Conservation (phyloP, 2,888 invertebrate genomes). For the Rhorus exstirpatorius region DNA sequence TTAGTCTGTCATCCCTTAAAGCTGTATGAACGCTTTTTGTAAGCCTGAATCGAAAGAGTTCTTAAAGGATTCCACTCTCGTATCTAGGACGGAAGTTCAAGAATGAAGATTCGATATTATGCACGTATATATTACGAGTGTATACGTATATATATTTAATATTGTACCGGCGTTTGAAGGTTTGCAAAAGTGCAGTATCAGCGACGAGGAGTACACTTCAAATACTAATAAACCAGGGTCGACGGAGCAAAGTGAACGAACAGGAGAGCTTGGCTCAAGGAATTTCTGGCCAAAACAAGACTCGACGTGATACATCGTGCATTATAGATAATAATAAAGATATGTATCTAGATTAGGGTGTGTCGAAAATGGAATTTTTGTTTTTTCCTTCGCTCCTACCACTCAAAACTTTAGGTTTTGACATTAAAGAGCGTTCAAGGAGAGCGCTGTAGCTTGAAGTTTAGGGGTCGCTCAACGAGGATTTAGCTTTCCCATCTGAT, state of each 20-base stretch:
- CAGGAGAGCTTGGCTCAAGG: not conserved
- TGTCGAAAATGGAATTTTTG: too few relatives aligned
- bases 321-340: too few relatives aligned
- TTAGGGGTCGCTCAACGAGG: too few relatives aligned
- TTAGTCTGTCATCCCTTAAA: constrained; percentile 43
- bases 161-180: not conserved
- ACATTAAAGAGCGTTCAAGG: too few relatives aligned
- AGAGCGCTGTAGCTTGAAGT: too few relatives aligned
- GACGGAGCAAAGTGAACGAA: not conserved
- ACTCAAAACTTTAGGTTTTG: too few relatives aligned
- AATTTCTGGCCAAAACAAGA: not conserved
- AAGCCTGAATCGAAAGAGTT: constrained; percentile 44
- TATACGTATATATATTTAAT: not conserved
- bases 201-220: constrained; percentile 24
- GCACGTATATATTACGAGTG: not conserved
- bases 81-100: constrained; percentile 64
- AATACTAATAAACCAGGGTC: constrained; percentile 49
- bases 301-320: not conserved
- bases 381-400: too few relatives aligned
- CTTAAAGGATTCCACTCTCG: constrained; percentile 49
- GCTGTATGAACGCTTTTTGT: constrained; percentile 8
- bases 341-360: too few relatives aligned
- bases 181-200: constrained; percentile 42
- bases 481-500: too few relatives aligned
- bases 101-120: constrained; percentile 56